These are phyloP conservation scores for Ctenosaura bakeri DNA, from an alignment of 2,797 vertebrate species.

Conservation along the genomic window DNA sequence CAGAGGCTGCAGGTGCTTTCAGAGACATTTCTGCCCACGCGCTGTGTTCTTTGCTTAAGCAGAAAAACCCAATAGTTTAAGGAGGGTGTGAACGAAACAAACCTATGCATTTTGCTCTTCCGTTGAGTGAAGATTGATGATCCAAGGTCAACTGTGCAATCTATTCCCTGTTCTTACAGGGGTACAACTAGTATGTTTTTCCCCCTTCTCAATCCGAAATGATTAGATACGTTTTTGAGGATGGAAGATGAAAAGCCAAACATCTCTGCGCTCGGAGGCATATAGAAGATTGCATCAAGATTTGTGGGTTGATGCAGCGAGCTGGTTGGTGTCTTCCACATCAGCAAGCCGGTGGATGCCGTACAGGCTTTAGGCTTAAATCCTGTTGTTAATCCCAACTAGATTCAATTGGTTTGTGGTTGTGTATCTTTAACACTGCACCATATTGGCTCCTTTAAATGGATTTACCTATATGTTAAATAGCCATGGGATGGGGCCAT, in stretches of 20 bases:
- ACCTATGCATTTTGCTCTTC: not conserved
- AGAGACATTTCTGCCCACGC: not conserved
- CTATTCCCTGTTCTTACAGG: no score
- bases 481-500: no score
- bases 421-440: no score
- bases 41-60: not conserved
- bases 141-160: not conserved
- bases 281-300: no score
- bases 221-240: not conserved
- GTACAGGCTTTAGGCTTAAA: not conserved
- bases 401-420: no score
- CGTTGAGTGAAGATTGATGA: no score
- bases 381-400: no score
- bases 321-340: no score
- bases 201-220: not conserved
- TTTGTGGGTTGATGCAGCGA: not conserved
- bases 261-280: not conserved
- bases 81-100: not conserved
- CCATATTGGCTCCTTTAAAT: no score
- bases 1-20: not conserved
- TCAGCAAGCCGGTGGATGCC: not conserved
- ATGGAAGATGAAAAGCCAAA: not conserved
- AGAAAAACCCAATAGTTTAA: not conserved
- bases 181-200: not conserved
- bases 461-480: no score